Base-by-base conservation (phyloP, 1,140 invertebrate genomes). In the Hyphantria cunea region DNA sequence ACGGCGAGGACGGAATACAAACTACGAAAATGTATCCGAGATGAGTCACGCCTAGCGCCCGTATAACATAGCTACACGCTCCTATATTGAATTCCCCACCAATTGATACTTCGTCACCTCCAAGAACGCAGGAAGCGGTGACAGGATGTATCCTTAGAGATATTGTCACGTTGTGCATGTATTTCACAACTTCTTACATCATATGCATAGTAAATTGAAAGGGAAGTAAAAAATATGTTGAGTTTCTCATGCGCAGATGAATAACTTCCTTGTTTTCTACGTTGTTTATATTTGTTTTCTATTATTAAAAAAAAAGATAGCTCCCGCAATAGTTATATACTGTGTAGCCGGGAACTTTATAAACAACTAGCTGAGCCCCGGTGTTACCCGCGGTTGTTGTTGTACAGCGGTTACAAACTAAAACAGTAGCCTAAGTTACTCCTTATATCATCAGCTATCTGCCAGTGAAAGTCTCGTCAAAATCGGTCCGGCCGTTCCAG, bases 1-100 rank as follows among this genome's bases (percentile, higher is more conserved):
- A 68, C 64, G 53, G 72, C 72, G 74, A 50, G 67, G 12, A 37
- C 49, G 17, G 82, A 83, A 85, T 85, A 82, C 69, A 25, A 25
- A 25, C 17, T 3, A 25, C 17, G 63, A 74, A 84, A 73, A 59
- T 54, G 53, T 53, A 41, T 42, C 44, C 25, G 42, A 63, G 60
- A 64, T 71, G 68, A 50, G 68, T 69, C 67, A 72, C 65, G 60
- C 65, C 52, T 49, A 50, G 15, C 59, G 63, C 75, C 68, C 77
- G 71, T 55, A 56, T 37, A 37, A 58, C 45, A 31, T 11, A 1
- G 17, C 17, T 1, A 25, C 73, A 76, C 78, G 66, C 64, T 63
- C 68, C 63, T 80, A 75, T 82, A 84, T 80, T 82, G 78, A 82
- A 83, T 81, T 80, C 82, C 70, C 66, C 55, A 68, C 55, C 78